phyloP scores from a whole-genome alignment of 2,797 vertebrate species.

The Enteromius mattozi region DNA sequence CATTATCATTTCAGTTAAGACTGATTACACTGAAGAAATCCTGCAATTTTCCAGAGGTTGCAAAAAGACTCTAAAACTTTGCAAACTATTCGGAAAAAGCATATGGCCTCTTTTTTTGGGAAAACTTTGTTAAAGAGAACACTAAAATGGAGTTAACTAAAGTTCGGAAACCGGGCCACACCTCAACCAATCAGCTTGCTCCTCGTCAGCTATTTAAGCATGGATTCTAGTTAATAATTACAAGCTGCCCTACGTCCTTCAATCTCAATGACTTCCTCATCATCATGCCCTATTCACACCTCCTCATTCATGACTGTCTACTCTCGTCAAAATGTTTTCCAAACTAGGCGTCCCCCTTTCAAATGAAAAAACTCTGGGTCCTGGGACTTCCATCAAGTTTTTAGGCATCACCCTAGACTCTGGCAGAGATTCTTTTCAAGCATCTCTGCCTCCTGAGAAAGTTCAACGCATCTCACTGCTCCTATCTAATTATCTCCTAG shows the following conservation, averaged over 20 bases:
- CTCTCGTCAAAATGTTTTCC: background rate
- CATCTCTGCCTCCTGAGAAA: too few relatives aligned
- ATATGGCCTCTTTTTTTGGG: background rate
- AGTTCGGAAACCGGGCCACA: too few relatives aligned
- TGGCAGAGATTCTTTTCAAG: too few relatives aligned
- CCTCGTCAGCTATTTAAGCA: too few relatives aligned
- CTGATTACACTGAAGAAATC: background rate
- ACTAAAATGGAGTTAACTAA: too few relatives aligned
- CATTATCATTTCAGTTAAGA: conserved; percentile 2
- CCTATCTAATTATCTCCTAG: background rate
- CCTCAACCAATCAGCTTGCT: too few relatives aligned
- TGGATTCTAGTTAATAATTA: background rate
- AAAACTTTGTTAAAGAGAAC: background rate
- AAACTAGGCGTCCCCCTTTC: background rate
- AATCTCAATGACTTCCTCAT: background rate
- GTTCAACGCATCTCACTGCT: background rate
- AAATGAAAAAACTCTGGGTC: background rate
- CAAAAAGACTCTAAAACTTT: background rate
- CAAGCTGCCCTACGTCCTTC: background rate
- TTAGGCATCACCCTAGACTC: too few relatives aligned
- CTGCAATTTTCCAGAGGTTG: background rate
- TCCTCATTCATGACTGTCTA: background rate
- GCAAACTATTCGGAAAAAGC: background rate
- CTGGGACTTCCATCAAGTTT: background rate
- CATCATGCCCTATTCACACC: background rate